Conservation (phyloP, 92 coral and sea anemone genomes). For the Porites cylindrica region DNA sequence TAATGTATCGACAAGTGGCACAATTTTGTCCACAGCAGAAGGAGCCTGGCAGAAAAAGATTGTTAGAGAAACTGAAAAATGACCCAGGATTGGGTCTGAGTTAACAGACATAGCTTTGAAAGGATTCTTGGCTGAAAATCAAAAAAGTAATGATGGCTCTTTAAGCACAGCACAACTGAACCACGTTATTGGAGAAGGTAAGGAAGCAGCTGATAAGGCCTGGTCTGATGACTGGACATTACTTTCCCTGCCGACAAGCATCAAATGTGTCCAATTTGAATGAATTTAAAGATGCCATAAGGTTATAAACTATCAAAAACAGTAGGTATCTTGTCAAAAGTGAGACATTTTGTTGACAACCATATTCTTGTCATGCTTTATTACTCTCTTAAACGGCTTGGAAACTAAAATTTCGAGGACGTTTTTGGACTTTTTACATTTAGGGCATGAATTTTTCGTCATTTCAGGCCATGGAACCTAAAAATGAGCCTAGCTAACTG, state of each 20-base stretch:
- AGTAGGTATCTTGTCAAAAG: no score
- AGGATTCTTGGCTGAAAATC: slow-evolving; percentile 58
- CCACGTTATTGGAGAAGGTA: slow-evolving; percentile 17
- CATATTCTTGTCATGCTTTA: no score
- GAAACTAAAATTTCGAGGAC: no score
- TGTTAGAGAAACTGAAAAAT: slow-evolving; percentile 54
- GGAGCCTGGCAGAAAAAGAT: neutral
- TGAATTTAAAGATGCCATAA: slow-evolving; percentile 22
- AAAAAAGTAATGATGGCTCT: slow-evolving; percentile 20
- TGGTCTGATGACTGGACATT: slow-evolving; percentile 46
- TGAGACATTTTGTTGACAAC: no score
- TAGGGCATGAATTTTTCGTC: no score
- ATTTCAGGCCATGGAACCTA: no score
- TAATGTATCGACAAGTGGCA: no score
- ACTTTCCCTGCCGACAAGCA: slow-evolving; percentile 39
- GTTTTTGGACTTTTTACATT: no score
- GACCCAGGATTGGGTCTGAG: slow-evolving; percentile 72
- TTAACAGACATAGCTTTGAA: slow-evolving; percentile 62
- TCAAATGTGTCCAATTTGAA: slow-evolving; percentile 28
- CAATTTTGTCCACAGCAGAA: neutral
- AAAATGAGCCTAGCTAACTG: no score
- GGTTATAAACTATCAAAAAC: neutral
- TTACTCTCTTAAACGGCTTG: no score
- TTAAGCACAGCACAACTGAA: slow-evolving; percentile 1
- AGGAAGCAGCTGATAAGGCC: slow-evolving; percentile 25